Evolutionary conservation across 1,140 invertebrate genomes (phyloP), one percentile per base, ranked within the genome.

Genomic region (Macrobrachium nipponense): DNA sequence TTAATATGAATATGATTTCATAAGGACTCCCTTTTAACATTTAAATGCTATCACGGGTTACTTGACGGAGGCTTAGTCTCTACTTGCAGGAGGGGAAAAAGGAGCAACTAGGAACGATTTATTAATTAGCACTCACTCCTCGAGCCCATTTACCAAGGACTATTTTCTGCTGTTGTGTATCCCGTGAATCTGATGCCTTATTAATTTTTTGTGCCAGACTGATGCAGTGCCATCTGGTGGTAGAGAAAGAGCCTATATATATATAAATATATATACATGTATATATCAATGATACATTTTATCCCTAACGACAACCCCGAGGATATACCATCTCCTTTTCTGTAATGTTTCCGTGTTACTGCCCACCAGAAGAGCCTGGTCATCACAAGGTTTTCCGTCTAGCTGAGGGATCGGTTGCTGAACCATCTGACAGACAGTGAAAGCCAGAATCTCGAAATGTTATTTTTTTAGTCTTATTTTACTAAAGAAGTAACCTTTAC

Each of bases 101-200:
- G 51, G 51, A 51, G 51, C 51, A 51, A 75, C 72, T 75, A 17
- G 17, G 18, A 51, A 6, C 10, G 43, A 51, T n/a, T 76, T 18
- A 4, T 44, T 12, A 6, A 44, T n/a, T 43, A 73, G 4, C 51
- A 44, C 36, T 17, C 20, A 27, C 11, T n/a, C 20, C 14, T 15
- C 23, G 11, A n/a, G n/a, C 73, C 73, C 51, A n/a, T 20, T 58
- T 44, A 12, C 44, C 73, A 18, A 44, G 44, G 36, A 36, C 72
- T 44, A 12, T 73, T 17, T 73, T 73, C n/a, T 73, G 7, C 72
- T 44, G 36, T 73, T 44, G 72, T 73, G 72, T 23, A 51, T 36
- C 72, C 72, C 72, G 36, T 73, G 36, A 73, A 73, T 73, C 72
- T 73, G 72, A 73, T 73, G 72, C 44, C 44, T 76, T 76, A 76